A percentile compares a stretch with the other conserved stretches of the same genome.
Conservation (phyloP, 2,797 vertebrate genomes). For the Tapirus indicus region DNA sequence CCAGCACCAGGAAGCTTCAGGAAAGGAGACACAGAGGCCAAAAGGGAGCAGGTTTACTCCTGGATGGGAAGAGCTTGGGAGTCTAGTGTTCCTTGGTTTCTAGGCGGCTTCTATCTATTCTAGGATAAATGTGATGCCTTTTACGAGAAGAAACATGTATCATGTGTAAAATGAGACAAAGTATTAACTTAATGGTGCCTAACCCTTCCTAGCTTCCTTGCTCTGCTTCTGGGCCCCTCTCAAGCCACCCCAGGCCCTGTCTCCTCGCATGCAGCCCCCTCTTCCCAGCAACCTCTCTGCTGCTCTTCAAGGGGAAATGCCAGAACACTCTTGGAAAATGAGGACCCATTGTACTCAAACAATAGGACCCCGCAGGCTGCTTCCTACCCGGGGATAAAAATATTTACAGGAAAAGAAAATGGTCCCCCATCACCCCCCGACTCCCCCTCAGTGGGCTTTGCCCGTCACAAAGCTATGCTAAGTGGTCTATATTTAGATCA, state of each 20-base stretch:
- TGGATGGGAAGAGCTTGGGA: neutral
- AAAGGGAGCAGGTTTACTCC: neutral
- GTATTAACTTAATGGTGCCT: neutral
- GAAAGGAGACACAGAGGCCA: neutral
- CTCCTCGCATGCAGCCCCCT: neutral
- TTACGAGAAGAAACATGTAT: neutral
- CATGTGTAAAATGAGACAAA: accelerated
- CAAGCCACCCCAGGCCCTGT: neutral
- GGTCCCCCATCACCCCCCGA: neutral
- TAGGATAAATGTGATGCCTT: neutral
- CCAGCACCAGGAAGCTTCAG: neutral
- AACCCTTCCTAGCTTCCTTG: neutral
- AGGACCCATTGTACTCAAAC: conserved; percentile 79
- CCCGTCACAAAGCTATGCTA: neutral
- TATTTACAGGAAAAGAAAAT: conserved; percentile 80
- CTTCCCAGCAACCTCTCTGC: neutral
- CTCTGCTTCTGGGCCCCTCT: neutral
- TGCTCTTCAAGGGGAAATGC: conserved; percentile 62
- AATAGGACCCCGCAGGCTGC: conserved; percentile 68
- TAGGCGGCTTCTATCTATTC: neutral
- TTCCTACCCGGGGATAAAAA: conserved; percentile 80
- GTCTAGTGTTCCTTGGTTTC: neutral
- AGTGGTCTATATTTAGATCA: conserved; percentile 63
- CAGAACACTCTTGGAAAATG: conserved; percentile 37
- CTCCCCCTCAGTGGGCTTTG: neutral